phyloP scores from a whole-genome alignment of 2,113 vertebrate genomes.

The Engystomops pustulosus region DNA sequence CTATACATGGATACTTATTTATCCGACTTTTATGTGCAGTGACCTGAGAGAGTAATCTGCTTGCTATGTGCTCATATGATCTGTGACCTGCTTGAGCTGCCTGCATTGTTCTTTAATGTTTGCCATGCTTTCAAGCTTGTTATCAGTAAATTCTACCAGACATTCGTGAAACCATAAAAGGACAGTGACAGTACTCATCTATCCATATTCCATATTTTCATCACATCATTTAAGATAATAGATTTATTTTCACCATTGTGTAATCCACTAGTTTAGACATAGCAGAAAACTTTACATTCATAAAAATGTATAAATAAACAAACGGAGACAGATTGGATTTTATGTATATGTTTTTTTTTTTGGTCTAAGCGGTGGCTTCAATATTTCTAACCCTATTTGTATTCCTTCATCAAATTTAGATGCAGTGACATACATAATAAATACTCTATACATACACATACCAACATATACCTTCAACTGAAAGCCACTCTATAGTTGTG shows the following conservation, averaged over 20 bases:
- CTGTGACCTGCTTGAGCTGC: conserved; percentile 40
- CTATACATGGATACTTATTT: conserved; percentile 36
- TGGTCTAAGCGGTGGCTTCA: too few species aligned
- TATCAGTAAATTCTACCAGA: conserved; percentile 32
- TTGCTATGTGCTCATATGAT: conserved; percentile 49
- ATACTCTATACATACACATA: too few species aligned
- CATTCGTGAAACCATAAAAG: conserved; percentile 21
- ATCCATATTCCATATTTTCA: background rate
- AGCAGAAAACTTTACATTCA: background rate
- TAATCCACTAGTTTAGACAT: background rate
- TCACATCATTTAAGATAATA: background rate
- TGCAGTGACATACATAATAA: too few species aligned
- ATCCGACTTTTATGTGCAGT: conserved; percentile 54
- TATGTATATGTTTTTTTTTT: too few species aligned
- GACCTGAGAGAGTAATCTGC: conserved; percentile 49
- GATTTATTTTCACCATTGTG: background rate
- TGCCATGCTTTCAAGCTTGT: conserved; percentile 49
- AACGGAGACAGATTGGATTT: background rate
- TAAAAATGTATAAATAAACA: background rate
- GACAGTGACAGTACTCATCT: background rate
- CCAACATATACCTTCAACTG: too few species aligned
- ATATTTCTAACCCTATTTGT: too few species aligned
- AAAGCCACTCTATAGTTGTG: too few species aligned
- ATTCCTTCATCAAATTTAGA: too few species aligned
- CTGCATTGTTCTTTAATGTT: conserved; percentile 49